Percentiles rank a stretch among this genome's conserved stretches.
These are phyloP conservation scores for Argya squamiceps DNA, from an alignment of 2,797 vertebrate species.

Conservation along the genomic window DNA sequence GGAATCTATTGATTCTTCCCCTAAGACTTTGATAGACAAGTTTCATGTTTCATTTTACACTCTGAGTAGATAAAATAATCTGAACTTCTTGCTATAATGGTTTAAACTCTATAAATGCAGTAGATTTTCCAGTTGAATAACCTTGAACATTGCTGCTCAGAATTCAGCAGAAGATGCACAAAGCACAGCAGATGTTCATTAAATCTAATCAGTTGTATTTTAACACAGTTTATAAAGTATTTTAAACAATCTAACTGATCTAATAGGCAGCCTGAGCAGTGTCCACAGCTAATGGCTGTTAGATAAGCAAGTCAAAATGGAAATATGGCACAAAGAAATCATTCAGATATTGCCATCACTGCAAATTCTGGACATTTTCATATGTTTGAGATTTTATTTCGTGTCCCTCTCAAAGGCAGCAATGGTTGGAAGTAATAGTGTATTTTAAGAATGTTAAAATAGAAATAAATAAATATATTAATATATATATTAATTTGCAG, in stretches of 20 bases:
- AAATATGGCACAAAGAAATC: not conserved
- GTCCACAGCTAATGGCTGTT: not conserved
- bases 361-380: not conserved
- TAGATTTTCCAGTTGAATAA: constrained; percentile 56
- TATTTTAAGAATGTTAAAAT: not conserved
- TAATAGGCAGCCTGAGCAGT: not conserved
- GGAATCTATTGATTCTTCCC: not conserved
- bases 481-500: not conserved
- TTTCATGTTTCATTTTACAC: not conserved
- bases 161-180: not conserved
- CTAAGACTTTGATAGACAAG: not conserved
- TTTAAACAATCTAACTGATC: constrained; percentile 9
- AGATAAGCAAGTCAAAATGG: not conserved
- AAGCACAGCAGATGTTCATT: constrained; percentile 45
- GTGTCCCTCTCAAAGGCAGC: not conserved
- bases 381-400: not conserved
- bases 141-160: constrained; percentile 11
- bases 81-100: constrained; percentile 15
- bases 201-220: constrained; percentile 26
- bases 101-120: constrained; percentile 46
- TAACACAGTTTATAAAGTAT: not conserved
- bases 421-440: not conserved
- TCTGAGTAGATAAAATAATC: not conserved
- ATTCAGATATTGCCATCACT: not conserved
- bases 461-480: not conserved